A percentile compares a stretch with the other conserved stretches of the same genome.
phyloP scores from a whole-genome alignment of 2,113 vertebrate species.

The Oreocharis arfaki region DNA sequence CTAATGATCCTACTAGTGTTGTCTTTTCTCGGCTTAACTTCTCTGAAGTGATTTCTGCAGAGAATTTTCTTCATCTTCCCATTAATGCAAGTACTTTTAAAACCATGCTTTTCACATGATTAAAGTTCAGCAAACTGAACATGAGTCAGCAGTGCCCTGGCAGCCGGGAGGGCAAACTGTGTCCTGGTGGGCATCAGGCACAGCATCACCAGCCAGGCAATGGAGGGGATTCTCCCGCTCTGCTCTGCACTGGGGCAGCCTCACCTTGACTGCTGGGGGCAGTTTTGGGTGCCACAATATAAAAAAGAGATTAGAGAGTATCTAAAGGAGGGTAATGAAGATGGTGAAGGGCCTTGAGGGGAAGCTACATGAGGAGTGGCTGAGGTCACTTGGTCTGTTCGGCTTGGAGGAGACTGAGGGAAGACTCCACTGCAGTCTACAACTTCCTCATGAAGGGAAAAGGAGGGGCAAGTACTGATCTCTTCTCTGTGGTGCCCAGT shows the following conservation, averaged over 20 bases:
- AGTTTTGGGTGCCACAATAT: background rate
- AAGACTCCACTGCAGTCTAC: background rate
- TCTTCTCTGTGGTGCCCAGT: background rate
- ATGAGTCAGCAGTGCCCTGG: background rate
- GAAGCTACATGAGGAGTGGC: background rate
- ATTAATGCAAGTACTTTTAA: background rate
- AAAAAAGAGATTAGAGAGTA: background rate
- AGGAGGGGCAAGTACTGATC: background rate
- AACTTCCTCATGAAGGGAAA: background rate
- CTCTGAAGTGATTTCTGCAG: background rate
- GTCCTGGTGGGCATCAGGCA: background rate
- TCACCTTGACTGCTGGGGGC: background rate
- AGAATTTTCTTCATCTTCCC: background rate
- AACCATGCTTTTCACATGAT: background rate
- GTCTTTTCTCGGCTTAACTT: background rate
- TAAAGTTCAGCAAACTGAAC: background rate
- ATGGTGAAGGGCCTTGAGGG: background rate
- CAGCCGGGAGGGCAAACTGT: rapidly evolving
- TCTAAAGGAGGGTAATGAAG: background rate
- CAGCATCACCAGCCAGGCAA: rapidly evolving
- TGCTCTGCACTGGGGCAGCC: background rate
- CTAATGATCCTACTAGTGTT: background rate
- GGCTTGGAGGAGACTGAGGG: background rate
- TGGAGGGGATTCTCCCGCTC: background rate
- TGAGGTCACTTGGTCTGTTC: background rate